Evolutionary conservation across 2,113 vertebrate genomes (phyloP), one percentile per base, ranked within the genome.

Genomic region (Pachypanchax playfairii): DNA sequence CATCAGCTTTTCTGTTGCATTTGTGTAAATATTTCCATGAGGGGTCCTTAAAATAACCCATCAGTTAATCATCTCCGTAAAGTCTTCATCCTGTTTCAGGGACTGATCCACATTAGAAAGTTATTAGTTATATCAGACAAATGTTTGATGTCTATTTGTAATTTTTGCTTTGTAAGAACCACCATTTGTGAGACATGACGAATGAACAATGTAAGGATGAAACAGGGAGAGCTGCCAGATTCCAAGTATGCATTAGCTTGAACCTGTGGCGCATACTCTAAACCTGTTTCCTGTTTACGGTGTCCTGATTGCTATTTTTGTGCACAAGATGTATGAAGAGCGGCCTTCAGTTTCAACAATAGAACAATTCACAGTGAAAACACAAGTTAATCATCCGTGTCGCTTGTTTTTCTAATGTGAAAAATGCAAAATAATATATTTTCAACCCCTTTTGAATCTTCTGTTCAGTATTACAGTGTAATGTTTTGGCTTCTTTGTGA

Each of bases 211-310:
- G 63, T 26, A 44, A 44, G 53, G 41, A 55, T 1, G 18, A 60
- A n/a, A 28, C 43, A 65, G 35, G 65, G 18, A 75, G 58, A 51
- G 17, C 49, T 65, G 47, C 52, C 57, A 63, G 39, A 70, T 59
- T 49, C 50, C 58, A 69, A 52, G 11, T 44, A 60, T 35, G 33
- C 28, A 52, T 56, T 17, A 25, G 25, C 41, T 20, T 17, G 39
- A 53, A 63, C 63, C 43, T 31, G n/a, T 38, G 35, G n/a, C 9
- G 3, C 46, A 62, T 9, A 41, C 6, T 57, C 38, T 20, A 51
- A 79, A 73, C 79, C 82, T 58, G 84, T 77, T 90, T 92, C 91
- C 91, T 92, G 91, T 92, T 92, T 90, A 91, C 87, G 79, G 39
- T 58, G n/a, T 53, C 76, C 63, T 14, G 43, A 38, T 21, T 7